Evolutionary conservation across 2,888 invertebrate genomes (phyloP), one percentile per base, ranked within the genome.

Genomic region (Selenia dentaria): DNA sequence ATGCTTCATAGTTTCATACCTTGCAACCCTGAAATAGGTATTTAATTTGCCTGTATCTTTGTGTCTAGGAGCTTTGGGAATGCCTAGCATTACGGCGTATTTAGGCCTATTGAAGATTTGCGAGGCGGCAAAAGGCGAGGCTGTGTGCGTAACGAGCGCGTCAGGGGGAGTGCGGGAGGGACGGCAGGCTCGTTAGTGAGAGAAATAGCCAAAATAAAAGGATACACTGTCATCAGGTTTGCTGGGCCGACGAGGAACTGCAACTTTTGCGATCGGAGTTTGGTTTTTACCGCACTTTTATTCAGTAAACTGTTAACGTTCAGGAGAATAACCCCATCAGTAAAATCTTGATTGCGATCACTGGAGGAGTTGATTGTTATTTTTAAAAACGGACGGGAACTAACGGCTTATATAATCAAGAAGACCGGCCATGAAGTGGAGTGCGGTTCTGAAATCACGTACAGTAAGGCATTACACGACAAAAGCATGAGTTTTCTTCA

Each of bases 91-190:
- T 39, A 67, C 73, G 3, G 73, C 70, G n/a, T 75, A 72, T 57
- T 59, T 67, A 14, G 64, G 65, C 13, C 40, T 74, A 8, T 55
- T 92, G 40, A 93, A 94, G 55, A 70, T 94, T 33, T 94, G 94
- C 64, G 75, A 92, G 38, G 94, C 94, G 6, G 92, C 93, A 70
- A 60, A 84, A 2, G 94, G 93, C 0, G 94, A 95, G 61, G 92
- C 92, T 0, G 89, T 95, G 0, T 92, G 94, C 10, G 92, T 95
- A 8, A 93, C 92, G 20, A 92, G 93, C 13, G 95, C 94, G 6
- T 94, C 93, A 2, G 95, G 95, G 10, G 94, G 94, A 11, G 94
- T 95, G 11, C n/a, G n/a, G n/a, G n/a, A n/a, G n/a, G n/a, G n/a
- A n/a, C n/a, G n/a, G n/a, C n/a, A n/a, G 95, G 95, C 27, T 93